Evolutionary conservation across 1,140 invertebrate species (phyloP).

Genomic region (Tyrophagus putrescentiae): DNA sequence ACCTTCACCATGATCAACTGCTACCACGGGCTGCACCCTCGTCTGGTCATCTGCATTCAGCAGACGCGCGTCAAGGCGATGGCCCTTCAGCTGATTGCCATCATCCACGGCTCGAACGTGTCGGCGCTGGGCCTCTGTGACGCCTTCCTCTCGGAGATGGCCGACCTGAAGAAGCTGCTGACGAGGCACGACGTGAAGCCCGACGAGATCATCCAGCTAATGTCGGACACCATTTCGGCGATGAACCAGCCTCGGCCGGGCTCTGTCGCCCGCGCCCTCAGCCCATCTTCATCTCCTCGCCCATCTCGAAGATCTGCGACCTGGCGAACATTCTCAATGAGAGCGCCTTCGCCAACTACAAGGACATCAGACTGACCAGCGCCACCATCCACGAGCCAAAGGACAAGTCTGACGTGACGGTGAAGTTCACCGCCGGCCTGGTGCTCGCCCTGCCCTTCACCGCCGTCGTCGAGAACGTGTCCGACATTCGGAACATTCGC

Average conservation of each 20-base stretch:
- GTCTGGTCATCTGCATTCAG: conserved; percentile 57
- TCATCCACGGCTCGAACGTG: conserved; percentile 45
- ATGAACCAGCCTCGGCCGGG: conserved; percentile 68
- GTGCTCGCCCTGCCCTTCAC: conserved; percentile 68
- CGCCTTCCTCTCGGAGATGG: conserved; percentile 46
- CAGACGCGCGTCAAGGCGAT: conserved; percentile 67
- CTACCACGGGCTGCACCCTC: conserved; percentile 58
- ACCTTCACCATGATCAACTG: conserved; percentile 62
- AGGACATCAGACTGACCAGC: conserved; percentile 37
- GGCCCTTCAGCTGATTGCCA: conserved; percentile 61
- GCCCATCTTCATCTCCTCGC: conserved; percentile 48
- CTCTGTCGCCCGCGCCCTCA: conserved; percentile 60
- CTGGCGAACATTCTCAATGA: conserved; percentile 30
- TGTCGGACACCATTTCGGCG: conserved; percentile 58
- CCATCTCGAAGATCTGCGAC: conserved; percentile 39
- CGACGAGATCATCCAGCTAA: conserved; percentile 58
- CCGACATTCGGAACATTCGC: conserved; percentile 51
- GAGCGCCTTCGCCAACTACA: conserved; percentile 21
- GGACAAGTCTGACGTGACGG: conserved; percentile 58
- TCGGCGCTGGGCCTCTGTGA: conserved; percentile 47
- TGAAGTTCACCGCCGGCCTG: conserved; percentile 86
- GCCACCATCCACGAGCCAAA: conserved; percentile 70
- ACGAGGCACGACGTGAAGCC: conserved; percentile 40
- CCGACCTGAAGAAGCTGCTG: conserved; percentile 36
- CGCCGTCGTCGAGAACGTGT: conserved; percentile 64